Evolutionary conservation across 2,888 invertebrate genomes (phyloP).

Genomic region (Toxonevra muliebris): DNA sequence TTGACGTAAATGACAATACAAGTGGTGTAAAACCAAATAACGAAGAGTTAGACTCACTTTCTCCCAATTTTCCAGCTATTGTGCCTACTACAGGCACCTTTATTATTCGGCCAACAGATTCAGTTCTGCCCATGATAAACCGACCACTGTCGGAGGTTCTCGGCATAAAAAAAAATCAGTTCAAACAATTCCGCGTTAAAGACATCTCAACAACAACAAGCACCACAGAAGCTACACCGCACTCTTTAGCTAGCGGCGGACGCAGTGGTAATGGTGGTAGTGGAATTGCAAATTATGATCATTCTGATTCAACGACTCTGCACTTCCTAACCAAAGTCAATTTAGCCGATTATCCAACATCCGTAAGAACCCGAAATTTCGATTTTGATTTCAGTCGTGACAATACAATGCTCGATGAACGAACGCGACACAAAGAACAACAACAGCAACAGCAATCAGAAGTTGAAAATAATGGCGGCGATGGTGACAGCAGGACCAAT

Average conservation of each 20-base stretch:
- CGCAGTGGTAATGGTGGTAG: neutral
- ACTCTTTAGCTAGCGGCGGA: slow-evolving; percentile 18
- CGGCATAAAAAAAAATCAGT: slow-evolving; percentile 65
- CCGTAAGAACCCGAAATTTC: slow-evolving; percentile 52
- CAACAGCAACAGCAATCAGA: slow-evolving; percentile 45
- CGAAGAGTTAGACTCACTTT: slow-evolving; percentile 41
- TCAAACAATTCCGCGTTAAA: slow-evolving; percentile 64
- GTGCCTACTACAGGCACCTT: slow-evolving; percentile 49
- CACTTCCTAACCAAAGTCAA: slow-evolving; percentile 61
- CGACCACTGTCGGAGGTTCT: slow-evolving; percentile 64
- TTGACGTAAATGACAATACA: slow-evolving; percentile 30
- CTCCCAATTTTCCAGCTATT: slow-evolving; percentile 15
- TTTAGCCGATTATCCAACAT: slow-evolving; percentile 59
- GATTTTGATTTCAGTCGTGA: slow-evolving; percentile 63
- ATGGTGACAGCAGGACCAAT: slow-evolving; percentile 22
- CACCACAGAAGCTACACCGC: slow-evolving; percentile 46
- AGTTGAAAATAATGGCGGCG: slow-evolving; percentile 34
- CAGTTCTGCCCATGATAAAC: slow-evolving; percentile 64
- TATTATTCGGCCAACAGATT: slow-evolving; percentile 58
- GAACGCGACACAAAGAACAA: slow-evolving; percentile 53
- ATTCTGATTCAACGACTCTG: slow-evolving; percentile 41
- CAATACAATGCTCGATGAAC: slow-evolving; percentile 61
- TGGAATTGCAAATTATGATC: slow-evolving; percentile 16
- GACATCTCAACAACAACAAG: slow-evolving; percentile 52
- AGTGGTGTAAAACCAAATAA: slow-evolving; percentile 34